Evolutionary conservation across 2,797 vertebrate genomes (phyloP).

Genomic region (Neosalanx taihuensis): DNA sequence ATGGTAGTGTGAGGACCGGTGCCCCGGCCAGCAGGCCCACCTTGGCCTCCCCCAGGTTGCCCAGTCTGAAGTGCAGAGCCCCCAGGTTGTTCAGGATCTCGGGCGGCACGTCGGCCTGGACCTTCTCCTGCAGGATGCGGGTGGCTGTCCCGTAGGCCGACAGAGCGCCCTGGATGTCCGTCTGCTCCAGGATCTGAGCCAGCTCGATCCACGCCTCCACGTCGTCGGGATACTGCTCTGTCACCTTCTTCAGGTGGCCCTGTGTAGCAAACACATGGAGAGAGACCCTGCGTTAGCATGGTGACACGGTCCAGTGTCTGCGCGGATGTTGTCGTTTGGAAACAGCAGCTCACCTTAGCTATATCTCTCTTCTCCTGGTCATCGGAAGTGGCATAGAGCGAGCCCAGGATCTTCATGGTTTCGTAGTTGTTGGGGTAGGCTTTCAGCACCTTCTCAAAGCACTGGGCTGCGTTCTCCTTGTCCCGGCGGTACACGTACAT

Average conservation of each 20-base stretch:
- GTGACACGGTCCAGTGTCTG: neutral
- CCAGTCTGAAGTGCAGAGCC: slow-evolving; percentile 95
- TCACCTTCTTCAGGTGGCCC: slow-evolving; percentile 98
- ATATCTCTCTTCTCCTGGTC: slow-evolving; percentile 98
- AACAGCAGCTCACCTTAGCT: slow-evolving; percentile 80
- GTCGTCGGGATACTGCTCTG: slow-evolving; percentile 97
- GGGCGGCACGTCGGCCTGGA: slow-evolving; percentile 96
- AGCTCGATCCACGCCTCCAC: slow-evolving; percentile 99
- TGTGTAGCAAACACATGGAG: slow-evolving; percentile 49
- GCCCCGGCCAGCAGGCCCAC: slow-evolving; percentile 56
- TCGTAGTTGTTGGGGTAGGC: slow-evolving; percentile 99
- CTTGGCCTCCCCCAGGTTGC: slow-evolving; percentile 97
- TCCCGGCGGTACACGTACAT: slow-evolving; percentile 99
- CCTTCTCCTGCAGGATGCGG: slow-evolving; percentile 97
- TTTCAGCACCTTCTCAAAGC: slow-evolving; percentile 98
- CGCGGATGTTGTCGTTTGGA: no score
- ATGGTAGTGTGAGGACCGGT: no score
- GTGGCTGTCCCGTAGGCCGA: slow-evolving; percentile 98
- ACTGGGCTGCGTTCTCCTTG: slow-evolving; percentile 98
- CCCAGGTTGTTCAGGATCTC: slow-evolving; percentile 99
- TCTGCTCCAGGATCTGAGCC: slow-evolving; percentile 97
- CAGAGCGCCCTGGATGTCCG: slow-evolving; percentile 95
- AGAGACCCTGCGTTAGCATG: neutral
- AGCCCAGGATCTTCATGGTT: slow-evolving; percentile 99
- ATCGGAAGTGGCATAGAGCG: slow-evolving; percentile 96